Base-by-base conservation (phyloP, 2,888 invertebrate genomes). In the Netelia virgata region DNA sequence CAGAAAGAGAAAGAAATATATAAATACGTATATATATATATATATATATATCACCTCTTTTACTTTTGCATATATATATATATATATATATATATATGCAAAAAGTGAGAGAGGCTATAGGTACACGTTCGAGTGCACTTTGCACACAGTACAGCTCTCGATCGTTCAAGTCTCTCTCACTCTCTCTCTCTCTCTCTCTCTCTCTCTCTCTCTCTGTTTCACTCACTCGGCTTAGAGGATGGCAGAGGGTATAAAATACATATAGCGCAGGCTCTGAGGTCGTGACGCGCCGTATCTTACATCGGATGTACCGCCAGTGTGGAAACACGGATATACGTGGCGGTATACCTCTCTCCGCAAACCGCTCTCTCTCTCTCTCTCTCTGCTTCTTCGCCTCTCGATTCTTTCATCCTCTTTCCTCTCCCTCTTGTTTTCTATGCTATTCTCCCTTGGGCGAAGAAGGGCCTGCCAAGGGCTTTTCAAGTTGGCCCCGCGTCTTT, bases 301-400 rank as follows among this genome's bases (percentile, higher is more conserved):
- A 93, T 93, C 93, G 91, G 92, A 92, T 92, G 92, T 93, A 92
- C 91, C 91, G 91, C 91, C 92, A 92, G 93, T 92, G 93, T 92
- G 92, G 92, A 93, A 93, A 93, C 93, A 93, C 91, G 92, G 90
- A 93, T 93, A 93, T 93, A 92, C 91, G 90, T 90, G 81, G 75
- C 81, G 73, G 82, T 82, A 75, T 74, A 79, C 66, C 64, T 78
- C 53, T 55, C 50, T 53, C 18, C 50, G 63, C 63, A 64, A 47
- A 50, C 57, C 74, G 57, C 73, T 43, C 43, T 75, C 73, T 68
- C 82, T 75, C 75, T 68, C 82, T 76, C 74, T 83, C 79, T 76
- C 72, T 76, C 82, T 59, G 50, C 75, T 61, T 69, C 41, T 43
- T 50, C 43, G 36, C 10, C 57, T 5, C 70, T 50, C 5, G 14